Percentiles rank a stretch among this genome's conserved stretches.
Conservation (phyloP, 2,797 vertebrate genomes). For the Notoglanidium macrostoma region DNA sequence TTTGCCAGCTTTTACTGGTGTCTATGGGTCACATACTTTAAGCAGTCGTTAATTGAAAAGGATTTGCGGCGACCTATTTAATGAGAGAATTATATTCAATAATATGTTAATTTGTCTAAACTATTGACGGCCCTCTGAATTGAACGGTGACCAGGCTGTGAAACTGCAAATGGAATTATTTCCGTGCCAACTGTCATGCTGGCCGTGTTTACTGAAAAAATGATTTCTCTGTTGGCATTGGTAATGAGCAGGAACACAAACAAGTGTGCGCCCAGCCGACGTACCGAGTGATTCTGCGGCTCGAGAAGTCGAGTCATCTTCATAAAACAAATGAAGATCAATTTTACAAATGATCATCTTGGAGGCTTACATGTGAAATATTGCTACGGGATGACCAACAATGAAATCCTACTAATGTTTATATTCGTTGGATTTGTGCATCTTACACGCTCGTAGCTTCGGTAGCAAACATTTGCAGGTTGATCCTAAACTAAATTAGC, state of each 20-base stretch:
- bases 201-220: constrained; percentile 12
- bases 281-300: constrained; percentile 16
- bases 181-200: constrained; percentile 18
- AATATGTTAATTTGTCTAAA: background rate
- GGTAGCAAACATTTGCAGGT: background rate
- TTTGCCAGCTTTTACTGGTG: background rate
- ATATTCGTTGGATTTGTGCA: background rate
- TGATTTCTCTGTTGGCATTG: constrained; percentile 24
- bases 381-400: background rate
- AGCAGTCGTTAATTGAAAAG: background rate
- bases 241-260: constrained; percentile 37
- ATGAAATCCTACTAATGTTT: constrained; percentile 13
- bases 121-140: background rate
- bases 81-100: background rate
- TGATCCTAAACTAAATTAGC: constrained; percentile 7
- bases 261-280: constrained; percentile 1
- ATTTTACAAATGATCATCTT: background rate
- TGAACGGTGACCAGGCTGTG: background rate
- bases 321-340: too few species aligned
- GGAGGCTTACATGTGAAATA: background rate
- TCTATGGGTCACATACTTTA: background rate
- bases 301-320: constrained; percentile 20
- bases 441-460: background rate
- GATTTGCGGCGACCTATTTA: background rate
- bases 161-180: constrained; percentile 9